A percentile compares a stretch with the other conserved stretches of the same genome.
phyloP scores from a whole-genome alignment of 2,888 invertebrate genomes.

The Diaperis boleti region DNA sequence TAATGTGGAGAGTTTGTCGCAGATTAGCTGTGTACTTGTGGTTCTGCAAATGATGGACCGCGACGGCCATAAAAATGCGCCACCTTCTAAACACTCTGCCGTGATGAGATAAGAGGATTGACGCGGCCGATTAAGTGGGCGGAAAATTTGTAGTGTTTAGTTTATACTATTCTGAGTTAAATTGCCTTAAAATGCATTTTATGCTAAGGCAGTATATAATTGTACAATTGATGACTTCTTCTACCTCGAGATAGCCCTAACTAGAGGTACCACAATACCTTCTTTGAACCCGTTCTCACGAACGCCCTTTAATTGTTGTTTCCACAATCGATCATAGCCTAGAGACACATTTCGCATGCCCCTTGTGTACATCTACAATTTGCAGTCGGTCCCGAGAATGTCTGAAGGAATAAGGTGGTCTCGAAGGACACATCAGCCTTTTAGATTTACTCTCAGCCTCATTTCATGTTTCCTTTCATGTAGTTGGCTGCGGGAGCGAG shows the following conservation, averaged over 20 bases:
- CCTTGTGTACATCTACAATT: constrained; percentile 37
- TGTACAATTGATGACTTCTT: too few species aligned
- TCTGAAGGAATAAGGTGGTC: constrained; percentile 46
- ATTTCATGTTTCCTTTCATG: constrained; percentile 51
- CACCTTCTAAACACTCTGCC: neutral
- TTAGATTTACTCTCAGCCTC: constrained; percentile 51
- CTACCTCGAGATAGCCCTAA: too few species aligned
- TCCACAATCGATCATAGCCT: constrained; percentile 22
- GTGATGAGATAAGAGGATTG: too few species aligned
- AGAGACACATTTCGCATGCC: constrained; percentile 21
- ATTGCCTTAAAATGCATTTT: too few species aligned
- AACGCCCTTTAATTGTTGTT: constrained; percentile 4
- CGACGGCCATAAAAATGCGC: neutral
- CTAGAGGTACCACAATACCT: too few species aligned
- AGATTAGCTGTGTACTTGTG: constrained; percentile 2
- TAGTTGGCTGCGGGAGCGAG: constrained; percentile 43
- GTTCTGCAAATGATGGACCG: neutral
- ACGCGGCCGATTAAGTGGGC: too few species aligned
- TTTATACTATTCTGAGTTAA: too few species aligned
- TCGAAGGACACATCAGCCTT: constrained; percentile 50
- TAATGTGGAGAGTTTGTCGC: constrained; percentile 14
- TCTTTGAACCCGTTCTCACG: too few species aligned
- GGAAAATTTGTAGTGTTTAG: too few species aligned
- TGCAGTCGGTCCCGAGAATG: constrained; percentile 27
- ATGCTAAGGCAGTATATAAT: too few species aligned